Evolutionary conservation across 2,888 invertebrate genomes (phyloP), one percentile per base, ranked within the genome.

Genomic region (Mimas tiliae): DNA sequence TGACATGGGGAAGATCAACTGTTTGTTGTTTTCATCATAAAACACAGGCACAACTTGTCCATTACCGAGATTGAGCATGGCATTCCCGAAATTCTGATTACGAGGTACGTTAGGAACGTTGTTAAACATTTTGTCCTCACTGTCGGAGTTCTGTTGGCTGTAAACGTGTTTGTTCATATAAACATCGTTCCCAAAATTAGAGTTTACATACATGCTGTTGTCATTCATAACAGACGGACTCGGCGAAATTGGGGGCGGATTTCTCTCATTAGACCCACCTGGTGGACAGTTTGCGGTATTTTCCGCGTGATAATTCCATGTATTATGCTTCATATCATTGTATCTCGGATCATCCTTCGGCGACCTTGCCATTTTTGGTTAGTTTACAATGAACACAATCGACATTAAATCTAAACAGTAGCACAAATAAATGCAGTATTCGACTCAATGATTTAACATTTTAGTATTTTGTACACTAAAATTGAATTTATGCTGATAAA

Each of bases 311-410:
- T 89, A 93, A 79, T 90, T 92, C 94, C 94, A 94, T 83, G 90
- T 86, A 85, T 88, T 91, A 79, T 85, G 85, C 80, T 87, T 82
- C 76, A 89, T 79, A 80, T 94, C 92, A 78, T 84, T 89, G 85
- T 87, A 93, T 81, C 88, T 85, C 73, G 90, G 86, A 84, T 93
- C 91, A 86, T 94, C 93, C 77, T 90, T 89, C 74, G 89, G 89
- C 90, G 92, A 91, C 90, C 94, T 93, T 90, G 93, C 91, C 94
- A 94, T 94, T 84, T 89, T 88, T 88, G 87, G 86, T 85, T 84
- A 86, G 76, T 78, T 81, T 78, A 79, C 70, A 77, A 72, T 75
- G 70, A 77, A 75, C 80, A 81, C 80, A 79, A 76, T 69, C 70
- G 79, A 74, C 81, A 83, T 81, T 69, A 73, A 81, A 69, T 77